These are phyloP conservation scores for Eulacestoma nigropectus DNA, from an alignment of 2,113 vertebrate genomes.

Conservation along the genomic window DNA sequence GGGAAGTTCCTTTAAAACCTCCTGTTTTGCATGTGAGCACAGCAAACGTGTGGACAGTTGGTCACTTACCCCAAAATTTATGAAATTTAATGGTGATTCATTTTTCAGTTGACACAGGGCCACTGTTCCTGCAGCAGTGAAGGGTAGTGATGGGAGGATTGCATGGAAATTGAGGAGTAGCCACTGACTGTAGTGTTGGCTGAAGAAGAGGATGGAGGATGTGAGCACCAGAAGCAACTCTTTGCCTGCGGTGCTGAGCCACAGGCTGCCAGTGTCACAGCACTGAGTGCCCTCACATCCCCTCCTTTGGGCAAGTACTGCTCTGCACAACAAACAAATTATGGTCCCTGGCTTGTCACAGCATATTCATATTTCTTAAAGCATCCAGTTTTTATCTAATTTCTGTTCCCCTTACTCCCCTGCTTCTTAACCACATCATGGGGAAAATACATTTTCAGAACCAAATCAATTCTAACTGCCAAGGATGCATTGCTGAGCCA, in stretches of 20 bases:
- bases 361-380: background rate
- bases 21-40: background rate
- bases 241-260: background rate
- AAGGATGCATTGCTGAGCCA: background rate
- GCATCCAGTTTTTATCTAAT: background rate
- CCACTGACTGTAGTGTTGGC: background rate
- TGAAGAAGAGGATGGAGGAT: background rate
- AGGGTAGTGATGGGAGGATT: background rate
- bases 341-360: background rate
- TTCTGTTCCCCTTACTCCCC: background rate
- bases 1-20: background rate
- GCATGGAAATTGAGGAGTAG: background rate
- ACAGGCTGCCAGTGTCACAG: background rate
- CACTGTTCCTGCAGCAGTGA: background rate
- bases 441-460: background rate
- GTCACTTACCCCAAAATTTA: background rate
- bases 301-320: background rate
- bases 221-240: background rate
- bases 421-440: background rate
- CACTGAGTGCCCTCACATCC: background rate
- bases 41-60: background rate
- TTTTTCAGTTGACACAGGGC: background rate
- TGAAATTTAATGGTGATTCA: background rate
- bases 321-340: background rate
- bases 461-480: background rate